Evolutionary conservation across 2,113 vertebrate genomes (phyloP).

Genomic region (Neotoma lepida): DNA sequence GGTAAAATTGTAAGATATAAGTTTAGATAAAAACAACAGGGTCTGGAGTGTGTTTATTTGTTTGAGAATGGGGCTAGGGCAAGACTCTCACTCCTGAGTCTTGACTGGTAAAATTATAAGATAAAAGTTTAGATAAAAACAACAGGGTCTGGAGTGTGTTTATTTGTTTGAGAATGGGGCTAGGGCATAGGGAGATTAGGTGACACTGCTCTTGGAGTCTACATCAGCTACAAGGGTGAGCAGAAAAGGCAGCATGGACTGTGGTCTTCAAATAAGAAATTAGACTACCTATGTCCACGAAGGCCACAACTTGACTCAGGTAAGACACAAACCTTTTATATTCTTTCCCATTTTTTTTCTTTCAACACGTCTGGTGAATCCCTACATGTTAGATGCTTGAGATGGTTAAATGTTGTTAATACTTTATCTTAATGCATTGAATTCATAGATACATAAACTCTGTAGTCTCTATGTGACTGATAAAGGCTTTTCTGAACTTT

Average conservation of each 20-base stretch:
- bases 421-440: background rate
- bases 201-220: background rate
- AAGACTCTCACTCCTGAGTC: background rate
- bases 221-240: background rate
- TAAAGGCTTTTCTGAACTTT: background rate
- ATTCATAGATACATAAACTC: background rate
- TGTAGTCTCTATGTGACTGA: background rate
- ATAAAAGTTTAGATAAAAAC: background rate
- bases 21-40: background rate
- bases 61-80: background rate
- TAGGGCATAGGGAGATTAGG: background rate
- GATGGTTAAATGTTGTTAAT: background rate
- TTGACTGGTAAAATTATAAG: background rate
- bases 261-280: conserved; percentile 5
- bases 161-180: background rate
- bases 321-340: background rate
- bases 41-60: background rate
- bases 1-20: background rate
- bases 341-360: background rate
- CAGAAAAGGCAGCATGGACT: background rate
- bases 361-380: background rate
- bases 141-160: background rate
- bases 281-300: background rate
- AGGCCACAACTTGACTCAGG: background rate
- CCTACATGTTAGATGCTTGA: background rate